Evolutionary conservation across 2,888 invertebrate species (phyloP), one percentile per base, ranked within the genome.

Genomic region (Chelonus formosanus): DNA sequence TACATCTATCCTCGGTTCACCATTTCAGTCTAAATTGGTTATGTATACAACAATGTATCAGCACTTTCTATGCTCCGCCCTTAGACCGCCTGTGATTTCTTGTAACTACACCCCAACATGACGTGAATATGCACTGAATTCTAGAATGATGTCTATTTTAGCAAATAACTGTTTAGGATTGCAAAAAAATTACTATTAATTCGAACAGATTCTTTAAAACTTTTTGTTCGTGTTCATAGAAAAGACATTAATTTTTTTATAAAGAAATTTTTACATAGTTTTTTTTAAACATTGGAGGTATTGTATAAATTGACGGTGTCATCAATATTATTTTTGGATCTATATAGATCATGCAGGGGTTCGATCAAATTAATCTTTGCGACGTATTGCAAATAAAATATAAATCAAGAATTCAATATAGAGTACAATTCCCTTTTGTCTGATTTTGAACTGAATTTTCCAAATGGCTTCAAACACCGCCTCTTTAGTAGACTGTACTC

Each of bases 21-120:
- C 20, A 20, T 20, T 20, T 20, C 1, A 20, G 20, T 20, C 20
- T 1, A 20, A 20, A 20, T 20, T 20, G 20, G 20, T 20, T 71
- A 70, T 71, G 68, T 71, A 73, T 71, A 73, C 66, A 65, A 69
- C 71, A 68, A 73, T 74, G 71, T 71, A 67, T 82, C 80, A 78
- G 79, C 82, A 76, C 72, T 78, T 82, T 82, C 80, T 77, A 76
- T 77, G 81, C 81, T 74, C 82, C 82, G 82, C 82, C 82, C 80
- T 70, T 75, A 76, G 77, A 76, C 76, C 68, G 78, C 64, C 72
- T 68, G 67, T 65, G 60, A 4, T 32, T 32, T 52, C 52, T 52
- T 32, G 52, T 32, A 52, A 7, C 52, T 52, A 32, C 31, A 32
- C 32, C 34, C 6, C 31, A 5, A 8, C 31, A 6, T 5, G 31